Base-by-base conservation (phyloP, 2,888 invertebrate species). In the Luffia ferchaultella region DNA sequence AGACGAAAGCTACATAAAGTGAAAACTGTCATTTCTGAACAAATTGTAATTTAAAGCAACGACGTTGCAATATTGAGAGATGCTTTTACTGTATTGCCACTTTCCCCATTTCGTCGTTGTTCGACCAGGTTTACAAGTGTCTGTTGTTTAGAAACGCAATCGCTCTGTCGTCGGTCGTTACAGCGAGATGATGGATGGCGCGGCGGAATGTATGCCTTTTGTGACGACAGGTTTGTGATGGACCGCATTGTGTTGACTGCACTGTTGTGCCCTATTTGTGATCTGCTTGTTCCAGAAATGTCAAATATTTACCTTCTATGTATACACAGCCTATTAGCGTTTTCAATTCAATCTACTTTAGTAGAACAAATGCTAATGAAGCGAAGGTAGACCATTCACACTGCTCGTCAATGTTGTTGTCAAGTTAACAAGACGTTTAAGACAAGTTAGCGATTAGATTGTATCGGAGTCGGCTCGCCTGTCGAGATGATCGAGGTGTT, bases 161-260 rank as follows among this genome's bases (percentile, higher is more conserved):
- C 62, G 68, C 63, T 67, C 61, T 63, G 68, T 63, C 67, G 64
- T 60, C 62, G 59, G 63, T 60, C 67, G 70, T 69, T 69, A 66
- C 61, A 61, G 62, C 53, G 58, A 51, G 58, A 63, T 73, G 73
- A 75, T 71, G 60, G 54, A 57, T 57, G 56, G 46, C 51, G 50
- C 47, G 42, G 48, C 55, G 54, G 56, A 56, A 55, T 54, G 57
- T 57, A 3, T 3, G 54, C 52, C 52, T 53, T 52, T 55, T 52
- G 54, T 53, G 54, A 53, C 51, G 54, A 45, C 50, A 53, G 54
- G 55, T 56, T 56, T 54, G 53, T 55, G 54, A 54, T 55, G 52
- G 44, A 51, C 54, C 53, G 48, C 48, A 47, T 17, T 18, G 48
- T 53, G 51, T 52, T 53, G 54, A 53, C 55, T 49, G 50, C 53